Conservation (phyloP, 2,797 vertebrate genomes). For the Periophthalmus magnuspinnatus region DNA sequence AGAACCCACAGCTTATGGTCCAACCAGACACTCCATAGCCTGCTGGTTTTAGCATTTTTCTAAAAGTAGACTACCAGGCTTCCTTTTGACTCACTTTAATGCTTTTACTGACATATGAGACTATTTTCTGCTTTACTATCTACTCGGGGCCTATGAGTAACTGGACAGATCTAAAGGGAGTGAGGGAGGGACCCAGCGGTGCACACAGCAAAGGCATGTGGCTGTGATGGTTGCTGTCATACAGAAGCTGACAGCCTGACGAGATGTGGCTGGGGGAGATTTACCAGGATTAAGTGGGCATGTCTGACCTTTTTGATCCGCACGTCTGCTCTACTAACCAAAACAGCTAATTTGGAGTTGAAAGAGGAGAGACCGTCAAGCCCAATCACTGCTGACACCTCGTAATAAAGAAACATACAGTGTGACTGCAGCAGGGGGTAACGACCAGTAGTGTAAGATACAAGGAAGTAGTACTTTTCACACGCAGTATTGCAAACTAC, state of each 20-base stretch:
- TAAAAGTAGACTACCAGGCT: slow-evolving; percentile 49
- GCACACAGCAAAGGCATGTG: slow-evolving; percentile 58
- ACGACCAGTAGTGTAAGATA: not conserved
- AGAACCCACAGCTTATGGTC: slow-evolving; percentile 29
- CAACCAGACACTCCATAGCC: slow-evolving; percentile 33
- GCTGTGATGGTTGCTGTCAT: slow-evolving; percentile 71
- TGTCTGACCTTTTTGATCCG: slow-evolving; percentile 77
- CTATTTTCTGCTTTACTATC: slow-evolving; percentile 27
- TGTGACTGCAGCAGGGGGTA: slow-evolving; percentile 14
- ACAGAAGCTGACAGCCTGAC: slow-evolving; percentile 69
- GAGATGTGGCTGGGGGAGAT: slow-evolving; percentile 70
- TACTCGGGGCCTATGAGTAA: slow-evolving; percentile 21
- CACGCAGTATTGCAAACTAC: not conserved
- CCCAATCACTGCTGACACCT: slow-evolving; percentile 57
- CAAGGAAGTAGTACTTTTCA: not conserved
- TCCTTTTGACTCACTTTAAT: not conserved
- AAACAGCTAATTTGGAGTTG: slow-evolving; percentile 77
- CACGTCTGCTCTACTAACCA: slow-evolving; percentile 67
- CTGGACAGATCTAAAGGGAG: slow-evolving; percentile 19
- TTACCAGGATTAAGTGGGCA: slow-evolving; percentile 76
- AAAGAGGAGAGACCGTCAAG: slow-evolving; percentile 61
- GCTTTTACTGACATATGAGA: slow-evolving; percentile 32
- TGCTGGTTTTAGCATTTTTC: slow-evolving; percentile 63
- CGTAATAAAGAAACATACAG: slow-evolving; percentile 32
- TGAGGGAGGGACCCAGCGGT: not conserved